Evolutionary conservation across 2,888 invertebrate genomes (phyloP), one percentile per base, ranked within the genome.

Genomic region (Coecobrya sp.): DNA sequence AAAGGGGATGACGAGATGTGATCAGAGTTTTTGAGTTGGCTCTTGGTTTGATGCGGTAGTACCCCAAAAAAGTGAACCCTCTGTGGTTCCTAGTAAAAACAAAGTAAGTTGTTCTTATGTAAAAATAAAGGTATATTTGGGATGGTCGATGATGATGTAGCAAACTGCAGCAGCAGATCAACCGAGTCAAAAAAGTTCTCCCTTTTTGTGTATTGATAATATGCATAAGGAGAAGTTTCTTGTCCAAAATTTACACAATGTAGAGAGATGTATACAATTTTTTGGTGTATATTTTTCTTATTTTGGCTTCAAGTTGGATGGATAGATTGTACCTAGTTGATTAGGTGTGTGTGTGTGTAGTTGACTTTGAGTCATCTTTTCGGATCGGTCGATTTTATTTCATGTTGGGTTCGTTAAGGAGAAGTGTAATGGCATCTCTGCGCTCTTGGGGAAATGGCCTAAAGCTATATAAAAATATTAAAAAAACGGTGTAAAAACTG

Each of bases 31-130:
- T 52, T 1, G 52, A 19, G 30, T 30, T 25, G 8, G 3, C 16
- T 30, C 19, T 36, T 42, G 42, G 70, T 36, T n/a, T n/a, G n/a
- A n/a, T n/a, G 36, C 16, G 73, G 30, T 65, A 25, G 65, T 79
- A 87, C 76, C 87, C 62, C 62, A 42, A 76, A 76, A 73, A 79
- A 87, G 79, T 79, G 76, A 87, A 62, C 87, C 76, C 73, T 49
- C 19, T n/a, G n/a, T n/a, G n/a, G 45, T 42, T 76, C 22, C 49
- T 52, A 52, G 79, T 52, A 79, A 79, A n/a, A 73, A 4, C 7
- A 11, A 62, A 19, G 25, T 76, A 22, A 55, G 22, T 73, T n/a
- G n/a, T n/a, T n/a, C n/a, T n/a, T n/a, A n/a, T n/a, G n/a, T n/a
- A n/a, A n/a, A n/a, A n/a, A n/a, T n/a, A n/a, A n/a, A 79, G 79